A percentile compares a stretch with the other conserved stretches of the same genome.
phyloP scores from a whole-genome alignment of 2,888 invertebrate species.

The Salpingus planirostris region DNA sequence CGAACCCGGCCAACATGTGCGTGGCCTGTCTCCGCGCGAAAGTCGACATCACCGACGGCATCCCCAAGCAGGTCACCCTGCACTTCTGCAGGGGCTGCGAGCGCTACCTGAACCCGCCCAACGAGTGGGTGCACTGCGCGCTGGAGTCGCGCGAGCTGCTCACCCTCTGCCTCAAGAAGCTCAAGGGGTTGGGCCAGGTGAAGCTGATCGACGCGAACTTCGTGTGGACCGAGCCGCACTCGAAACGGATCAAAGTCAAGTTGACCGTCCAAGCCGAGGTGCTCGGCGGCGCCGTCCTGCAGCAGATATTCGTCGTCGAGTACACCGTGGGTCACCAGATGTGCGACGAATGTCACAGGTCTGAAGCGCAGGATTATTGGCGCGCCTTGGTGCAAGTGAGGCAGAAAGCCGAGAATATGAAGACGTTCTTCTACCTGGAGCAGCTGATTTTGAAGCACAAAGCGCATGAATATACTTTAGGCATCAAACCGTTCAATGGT shows the following conservation, averaged over 20 bases:
- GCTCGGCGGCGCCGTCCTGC: constrained; percentile 78
- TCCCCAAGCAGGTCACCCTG: constrained; percentile 86
- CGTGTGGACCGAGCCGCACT: constrained; percentile 99
- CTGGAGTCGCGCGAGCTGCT: constrained; percentile 89
- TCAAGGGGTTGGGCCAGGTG: constrained; percentile 82
- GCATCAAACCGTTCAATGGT: constrained; percentile 52
- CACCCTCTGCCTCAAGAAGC: constrained; percentile 80
- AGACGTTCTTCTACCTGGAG: constrained; percentile 95
- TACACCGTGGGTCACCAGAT: constrained; percentile 86
- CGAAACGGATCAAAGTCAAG: constrained; percentile 90
- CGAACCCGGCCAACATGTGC: constrained; percentile 97
- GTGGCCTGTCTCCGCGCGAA: constrained; percentile 84
- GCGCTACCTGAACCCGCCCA: constrained; percentile 87
- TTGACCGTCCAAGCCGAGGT: constrained; percentile 94
- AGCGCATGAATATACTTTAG: constrained; percentile 80
- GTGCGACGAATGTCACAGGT: constrained; percentile 95
- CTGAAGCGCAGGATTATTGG: constrained; percentile 98
- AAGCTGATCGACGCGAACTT: constrained; percentile 93
- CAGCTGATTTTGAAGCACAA: constrained; percentile 93
- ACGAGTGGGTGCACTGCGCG: constrained; percentile 75
- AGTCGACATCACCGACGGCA: constrained; percentile 92
- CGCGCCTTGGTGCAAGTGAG: constrained; percentile 84
- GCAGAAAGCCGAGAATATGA: constrained; percentile 84
- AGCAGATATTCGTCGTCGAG: constrained; percentile 94
- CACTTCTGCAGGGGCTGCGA: constrained; percentile 92